These are phyloP conservation scores for Parazoanthus darwini DNA, from an alignment of 92 coral and sea anemone species.

Conservation along the genomic window DNA sequence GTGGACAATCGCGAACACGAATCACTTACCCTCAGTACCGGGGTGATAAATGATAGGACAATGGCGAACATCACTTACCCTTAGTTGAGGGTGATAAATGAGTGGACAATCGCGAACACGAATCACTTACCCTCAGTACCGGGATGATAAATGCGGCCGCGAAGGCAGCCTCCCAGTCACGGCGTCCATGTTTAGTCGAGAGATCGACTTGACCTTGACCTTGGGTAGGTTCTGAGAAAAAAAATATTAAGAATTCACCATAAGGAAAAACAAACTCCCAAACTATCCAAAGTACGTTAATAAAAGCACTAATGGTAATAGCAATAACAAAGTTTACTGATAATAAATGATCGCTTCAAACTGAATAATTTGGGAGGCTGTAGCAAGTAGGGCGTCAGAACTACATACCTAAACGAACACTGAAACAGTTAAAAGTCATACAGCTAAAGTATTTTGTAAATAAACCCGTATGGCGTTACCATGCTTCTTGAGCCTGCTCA, in stretches of 20 bases:
- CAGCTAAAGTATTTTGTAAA: neutral
- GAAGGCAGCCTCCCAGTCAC: constrained; percentile 74
- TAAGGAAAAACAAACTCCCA: neutral
- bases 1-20: neutral
- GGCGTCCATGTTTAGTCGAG: constrained; percentile 52
- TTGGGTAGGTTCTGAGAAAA: constrained; percentile 15
- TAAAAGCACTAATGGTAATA: neutral
- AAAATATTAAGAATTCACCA: neutral
- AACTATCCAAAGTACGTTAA: neutral
- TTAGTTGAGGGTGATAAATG: neutral
- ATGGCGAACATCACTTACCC: constrained; percentile 42
- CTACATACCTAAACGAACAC: neutral
- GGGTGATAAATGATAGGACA: no score
- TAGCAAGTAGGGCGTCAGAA: neutral
- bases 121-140: constrained; percentile 56
- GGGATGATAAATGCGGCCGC: constrained; percentile 54
- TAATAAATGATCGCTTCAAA: no score
- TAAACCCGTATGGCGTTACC: neutral
- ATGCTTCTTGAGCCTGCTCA: neutral
- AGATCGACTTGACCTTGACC: constrained; percentile 38
- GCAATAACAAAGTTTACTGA: no score
- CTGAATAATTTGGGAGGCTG: no score
- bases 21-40: constrained; percentile 44
- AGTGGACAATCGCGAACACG: neutral
- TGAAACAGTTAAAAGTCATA: neutral